phyloP scores from a whole-genome alignment of 2,113 vertebrate genomes.

The Uria lomvia region DNA sequence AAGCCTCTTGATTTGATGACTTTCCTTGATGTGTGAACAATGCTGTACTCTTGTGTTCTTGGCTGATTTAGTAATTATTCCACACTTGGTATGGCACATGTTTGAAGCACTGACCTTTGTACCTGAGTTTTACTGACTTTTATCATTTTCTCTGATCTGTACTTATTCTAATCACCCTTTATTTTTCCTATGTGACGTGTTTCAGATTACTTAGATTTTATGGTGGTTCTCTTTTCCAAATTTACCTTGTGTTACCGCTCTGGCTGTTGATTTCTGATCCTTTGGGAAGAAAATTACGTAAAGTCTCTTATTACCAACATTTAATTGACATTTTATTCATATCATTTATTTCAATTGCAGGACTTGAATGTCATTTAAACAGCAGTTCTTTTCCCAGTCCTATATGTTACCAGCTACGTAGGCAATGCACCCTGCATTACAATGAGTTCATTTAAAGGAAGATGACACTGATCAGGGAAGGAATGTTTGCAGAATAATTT shows the following conservation, averaged over 20 bases:
- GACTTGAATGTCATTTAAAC: not conserved
- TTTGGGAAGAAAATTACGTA: not conserved
- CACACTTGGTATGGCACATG: not conserved
- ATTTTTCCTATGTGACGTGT: not conserved
- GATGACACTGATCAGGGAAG: not conserved
- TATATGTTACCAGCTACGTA: not conserved
- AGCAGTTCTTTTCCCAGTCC: not conserved
- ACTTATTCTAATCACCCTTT: not conserved
- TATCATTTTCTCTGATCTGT: not conserved
- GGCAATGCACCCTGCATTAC: not conserved
- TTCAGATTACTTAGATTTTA: not conserved
- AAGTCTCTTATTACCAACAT: not conserved
- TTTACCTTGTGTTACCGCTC: not conserved
- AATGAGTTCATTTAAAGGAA: conserved; percentile 7
- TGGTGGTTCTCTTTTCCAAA: not conserved
- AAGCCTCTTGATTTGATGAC: too few relatives aligned
- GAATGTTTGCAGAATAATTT: not conserved
- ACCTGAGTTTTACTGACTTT: not conserved
- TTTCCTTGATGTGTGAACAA: too few relatives aligned
- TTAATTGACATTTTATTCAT: conserved; percentile 35
- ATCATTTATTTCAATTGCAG: not conserved
- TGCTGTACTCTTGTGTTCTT: too few relatives aligned
- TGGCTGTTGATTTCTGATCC: not conserved
- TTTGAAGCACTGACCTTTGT: not conserved
- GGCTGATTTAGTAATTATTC: too few relatives aligned